A percentile compares a stretch with the other conserved stretches of the same genome.
phyloP scores from a whole-genome alignment of 2,888 invertebrate genomes.

The Balanococcus diminutus region DNA sequence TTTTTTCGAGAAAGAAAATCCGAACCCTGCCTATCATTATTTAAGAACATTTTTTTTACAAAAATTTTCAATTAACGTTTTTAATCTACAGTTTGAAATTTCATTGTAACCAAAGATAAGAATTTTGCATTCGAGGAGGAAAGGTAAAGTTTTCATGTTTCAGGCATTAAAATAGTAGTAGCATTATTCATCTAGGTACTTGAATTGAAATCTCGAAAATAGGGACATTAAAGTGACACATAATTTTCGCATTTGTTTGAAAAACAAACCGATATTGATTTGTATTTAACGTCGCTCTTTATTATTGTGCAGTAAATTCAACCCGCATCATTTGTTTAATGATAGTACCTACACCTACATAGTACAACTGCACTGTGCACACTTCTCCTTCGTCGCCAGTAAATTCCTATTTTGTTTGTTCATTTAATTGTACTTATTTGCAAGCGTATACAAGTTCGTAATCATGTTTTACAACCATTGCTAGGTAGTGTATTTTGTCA shows the following conservation, averaged over 20 bases:
- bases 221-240: background rate
- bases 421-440: constrained; percentile 29
- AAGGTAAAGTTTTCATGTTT: no score
- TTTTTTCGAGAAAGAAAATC: no score
- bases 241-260: background rate
- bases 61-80: no score
- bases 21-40: no score
- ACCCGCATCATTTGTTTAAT: constrained; percentile 36
- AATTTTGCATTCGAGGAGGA: no score
- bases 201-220: background rate
- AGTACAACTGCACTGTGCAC: background rate
- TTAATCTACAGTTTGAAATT: no score
- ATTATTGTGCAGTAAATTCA: constrained; percentile 20
- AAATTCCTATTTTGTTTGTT: constrained; percentile 28
- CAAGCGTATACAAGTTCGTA: constrained; percentile 12
- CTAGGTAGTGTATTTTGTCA: background rate
- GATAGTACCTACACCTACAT: background rate
- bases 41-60: no score
- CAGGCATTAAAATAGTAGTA: no score
- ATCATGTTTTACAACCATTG: constrained; percentile 37
- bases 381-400: background rate
- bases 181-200: no score
- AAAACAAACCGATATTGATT: background rate
- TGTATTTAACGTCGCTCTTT: background rate
- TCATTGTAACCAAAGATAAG: no score